Conservation (phyloP, 2,797 vertebrate genomes). For the Rhynchonycteris naso region DNA sequence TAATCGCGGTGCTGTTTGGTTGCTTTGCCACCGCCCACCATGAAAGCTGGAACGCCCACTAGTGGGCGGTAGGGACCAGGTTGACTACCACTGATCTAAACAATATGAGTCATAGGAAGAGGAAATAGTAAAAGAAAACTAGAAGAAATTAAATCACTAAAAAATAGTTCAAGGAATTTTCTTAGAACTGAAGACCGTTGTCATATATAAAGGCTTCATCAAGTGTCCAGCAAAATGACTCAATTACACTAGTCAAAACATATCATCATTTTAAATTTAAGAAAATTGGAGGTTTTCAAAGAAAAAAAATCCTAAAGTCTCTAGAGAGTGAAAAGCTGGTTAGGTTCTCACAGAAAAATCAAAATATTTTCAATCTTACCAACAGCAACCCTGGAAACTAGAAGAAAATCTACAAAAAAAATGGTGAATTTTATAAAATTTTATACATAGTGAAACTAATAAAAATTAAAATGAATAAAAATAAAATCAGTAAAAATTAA, state of each 20-base stretch:
- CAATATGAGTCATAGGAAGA: not conserved
- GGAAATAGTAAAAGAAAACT: not conserved
- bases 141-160: not conserved
- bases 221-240: not conserved
- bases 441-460: not conserved
- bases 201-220: not conserved
- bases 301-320: not conserved
- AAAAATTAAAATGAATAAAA: not conserved
- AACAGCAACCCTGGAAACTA: not conserved
- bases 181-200: not conserved
- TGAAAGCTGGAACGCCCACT: too few species aligned
- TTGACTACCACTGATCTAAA: too few species aligned
- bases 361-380: not conserved
- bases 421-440: not conserved
- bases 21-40: too few species aligned
- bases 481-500: not conserved
- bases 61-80: too few species aligned
- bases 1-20: too few species aligned
- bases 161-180: not conserved
- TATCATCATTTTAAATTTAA: not conserved
- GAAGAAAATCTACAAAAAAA: not conserved
- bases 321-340: not conserved
- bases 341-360: not conserved
- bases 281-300: not conserved
- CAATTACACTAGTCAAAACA: slow-evolving; percentile 1